Percentiles rank a stretch among this genome's conserved stretches.
Conservation (phyloP, 1,140 invertebrate genomes). For the Periplaneta americana region DNA sequence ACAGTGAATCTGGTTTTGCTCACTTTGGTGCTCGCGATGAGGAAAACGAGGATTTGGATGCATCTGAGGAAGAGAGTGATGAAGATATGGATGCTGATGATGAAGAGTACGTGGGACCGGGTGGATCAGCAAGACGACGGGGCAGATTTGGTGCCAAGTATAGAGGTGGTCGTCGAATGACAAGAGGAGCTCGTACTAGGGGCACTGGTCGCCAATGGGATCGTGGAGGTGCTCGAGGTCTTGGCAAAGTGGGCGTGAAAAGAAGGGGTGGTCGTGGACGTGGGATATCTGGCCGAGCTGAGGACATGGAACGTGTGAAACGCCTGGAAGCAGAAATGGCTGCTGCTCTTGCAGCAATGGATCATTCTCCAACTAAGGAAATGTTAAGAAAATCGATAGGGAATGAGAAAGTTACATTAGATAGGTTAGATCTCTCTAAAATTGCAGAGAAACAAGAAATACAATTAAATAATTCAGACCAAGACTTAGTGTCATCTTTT, state of each 20-base stretch:
- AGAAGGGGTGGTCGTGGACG: slow-evolving; percentile 37
- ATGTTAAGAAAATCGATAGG: background rate
- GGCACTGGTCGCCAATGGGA: slow-evolving; percentile 14
- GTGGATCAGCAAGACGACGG: background rate
- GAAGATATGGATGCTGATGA: slow-evolving; percentile 10
- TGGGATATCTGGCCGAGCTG: slow-evolving; percentile 34
- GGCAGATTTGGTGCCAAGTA: background rate
- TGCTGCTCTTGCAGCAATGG: slow-evolving; percentile 39
- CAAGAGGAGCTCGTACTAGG: background rate
- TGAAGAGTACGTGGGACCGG: background rate
- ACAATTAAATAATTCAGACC: background rate
- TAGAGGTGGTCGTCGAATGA: background rate
- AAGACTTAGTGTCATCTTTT: background rate
- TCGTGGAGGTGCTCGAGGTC: slow-evolving; percentile 32
- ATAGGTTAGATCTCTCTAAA: background rate
- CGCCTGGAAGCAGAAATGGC: slow-evolving; percentile 42
- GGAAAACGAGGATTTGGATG: background rate
- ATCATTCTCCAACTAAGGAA: slow-evolving; percentile 35
- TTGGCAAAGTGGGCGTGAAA: slow-evolving; percentile 38
- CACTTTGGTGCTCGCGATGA: background rate
- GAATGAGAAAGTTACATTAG: background rate
- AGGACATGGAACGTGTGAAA: slow-evolving; percentile 38
- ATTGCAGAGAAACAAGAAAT: background rate
- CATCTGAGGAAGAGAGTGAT: slow-evolving; percentile 4
- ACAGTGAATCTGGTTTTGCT: background rate